Conservation (phyloP, 1,140 invertebrate genomes). For the Anoplophora glabripennis region DNA sequence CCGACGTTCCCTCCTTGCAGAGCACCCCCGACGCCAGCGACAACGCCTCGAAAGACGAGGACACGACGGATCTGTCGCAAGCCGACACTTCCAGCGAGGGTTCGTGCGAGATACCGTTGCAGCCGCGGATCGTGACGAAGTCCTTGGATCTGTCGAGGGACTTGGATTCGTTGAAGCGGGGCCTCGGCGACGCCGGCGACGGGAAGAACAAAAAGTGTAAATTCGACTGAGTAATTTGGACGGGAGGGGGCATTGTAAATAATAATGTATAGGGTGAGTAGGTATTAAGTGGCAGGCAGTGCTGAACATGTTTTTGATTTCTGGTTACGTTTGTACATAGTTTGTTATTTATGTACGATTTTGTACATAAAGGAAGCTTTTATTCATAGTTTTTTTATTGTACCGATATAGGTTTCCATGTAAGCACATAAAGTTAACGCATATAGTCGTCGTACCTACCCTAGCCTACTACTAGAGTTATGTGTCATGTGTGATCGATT, state of each 20-base stretch:
- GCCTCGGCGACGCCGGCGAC: neutral
- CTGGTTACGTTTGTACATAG: slow-evolving; percentile 25
- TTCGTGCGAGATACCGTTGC: slow-evolving; percentile 42
- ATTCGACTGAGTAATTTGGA: slow-evolving; percentile 27
- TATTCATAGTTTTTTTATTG: slow-evolving; percentile 30
- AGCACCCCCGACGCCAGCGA: slow-evolving; percentile 6
- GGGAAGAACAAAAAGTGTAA: slow-evolving; percentile 23
- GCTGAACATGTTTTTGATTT: slow-evolving; percentile 13
- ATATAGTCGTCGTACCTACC: neutral
- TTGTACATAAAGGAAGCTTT: slow-evolving; percentile 34
- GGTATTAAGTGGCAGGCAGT: neutral
- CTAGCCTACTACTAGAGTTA: slow-evolving; percentile 4
- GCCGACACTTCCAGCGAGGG: slow-evolving; percentile 34
- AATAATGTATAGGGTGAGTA: slow-evolving; percentile 1
- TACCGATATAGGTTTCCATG: slow-evolving; percentile 1
- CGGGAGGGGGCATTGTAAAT: slow-evolving; percentile 8
- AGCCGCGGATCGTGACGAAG: slow-evolving; percentile 37
- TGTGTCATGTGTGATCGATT: neutral
- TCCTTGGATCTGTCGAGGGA: slow-evolving; percentile 19
- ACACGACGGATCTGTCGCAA: slow-evolving; percentile 28
- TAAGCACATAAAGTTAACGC: slow-evolving; percentile 12
- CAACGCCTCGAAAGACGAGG: slow-evolving; percentile 22
- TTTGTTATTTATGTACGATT: slow-evolving; percentile 31
- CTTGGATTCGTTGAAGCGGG: slow-evolving; percentile 2
- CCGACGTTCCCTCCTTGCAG: slow-evolving; percentile 4